phyloP scores from a whole-genome alignment of 2,113 vertebrate genomes.

The Leiothrix lutea region DNA sequence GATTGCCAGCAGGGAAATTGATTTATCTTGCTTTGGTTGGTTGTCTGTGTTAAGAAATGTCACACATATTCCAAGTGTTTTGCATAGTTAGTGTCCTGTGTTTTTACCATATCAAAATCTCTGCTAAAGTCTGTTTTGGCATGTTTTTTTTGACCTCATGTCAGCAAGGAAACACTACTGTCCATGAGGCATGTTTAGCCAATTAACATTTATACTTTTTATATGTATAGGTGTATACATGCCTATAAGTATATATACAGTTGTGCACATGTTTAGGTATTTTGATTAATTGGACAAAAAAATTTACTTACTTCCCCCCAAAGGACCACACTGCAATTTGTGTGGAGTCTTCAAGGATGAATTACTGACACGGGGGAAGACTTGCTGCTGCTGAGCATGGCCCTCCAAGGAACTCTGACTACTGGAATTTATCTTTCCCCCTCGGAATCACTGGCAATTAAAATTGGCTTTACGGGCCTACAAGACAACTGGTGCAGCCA shows the following conservation, averaged over 20 bases:
- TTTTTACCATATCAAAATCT: not conserved
- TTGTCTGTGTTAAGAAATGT: constrained; percentile 14
- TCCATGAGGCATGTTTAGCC: not conserved
- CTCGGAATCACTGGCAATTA: not conserved
- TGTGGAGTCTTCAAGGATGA: not conserved
- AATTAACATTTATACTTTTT: not conserved
- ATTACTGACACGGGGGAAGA: not conserved
- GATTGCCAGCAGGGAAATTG: not conserved
- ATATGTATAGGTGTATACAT: accelerated
- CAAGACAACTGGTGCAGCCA: not conserved
- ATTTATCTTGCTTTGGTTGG: constrained; percentile 27
- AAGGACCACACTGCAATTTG: not conserved
- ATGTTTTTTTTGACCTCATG: not conserved
- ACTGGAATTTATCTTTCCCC: not conserved
- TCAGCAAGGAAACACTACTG: not conserved
- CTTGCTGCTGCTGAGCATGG: not conserved
- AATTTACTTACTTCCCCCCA: not conserved
- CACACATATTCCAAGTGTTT: constrained; percentile 21
- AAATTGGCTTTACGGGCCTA: not conserved
- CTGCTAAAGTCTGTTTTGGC: not conserved
- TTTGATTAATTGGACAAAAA: not conserved
- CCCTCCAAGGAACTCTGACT: not conserved
- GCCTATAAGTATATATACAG: not conserved
- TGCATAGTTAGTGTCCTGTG: not conserved
- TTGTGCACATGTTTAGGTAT: not conserved